Base-by-base conservation (phyloP, 2,113 vertebrate genomes). In the Delphinapterus leucas region DNA sequence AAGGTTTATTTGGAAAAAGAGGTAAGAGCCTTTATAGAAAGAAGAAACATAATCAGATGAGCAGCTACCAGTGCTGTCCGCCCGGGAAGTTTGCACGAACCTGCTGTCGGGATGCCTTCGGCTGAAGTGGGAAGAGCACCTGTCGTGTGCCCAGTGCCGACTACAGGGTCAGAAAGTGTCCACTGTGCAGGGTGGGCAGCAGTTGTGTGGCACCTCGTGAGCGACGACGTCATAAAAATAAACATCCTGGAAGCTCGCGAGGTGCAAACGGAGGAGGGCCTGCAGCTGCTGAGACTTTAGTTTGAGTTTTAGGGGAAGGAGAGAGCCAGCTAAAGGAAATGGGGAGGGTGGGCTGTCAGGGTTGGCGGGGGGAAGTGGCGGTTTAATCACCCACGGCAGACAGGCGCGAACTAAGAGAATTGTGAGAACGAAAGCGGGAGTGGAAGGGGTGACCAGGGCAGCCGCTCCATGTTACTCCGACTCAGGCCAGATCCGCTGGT, bases 1-100 rank as follows among this genome's bases (percentile, higher is more conserved):
- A 99, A 99, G 97, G 99, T 99, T 26, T 99, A 99, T 95, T 98
- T 99, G 97, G 99, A 99, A 98, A 99, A 99, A 98, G 99, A 99
- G 99, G 99, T 99, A 95, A 98, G 98, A 97, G 95, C 3, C 18
- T 90, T 81, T 88, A 18, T 84, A 7, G 63, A 86, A 87, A 76
- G 76, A 86, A 87, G 73, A 44, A 6, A 18, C 17, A 89, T 95
- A 87, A 83, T 60, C 23, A 92, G 55, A 65, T 89, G 53, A 47
- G 88, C 65, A 61, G 6, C 38, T 38, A 44, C 77, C 28, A 18
- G 47, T 38, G 12, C 17, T 58, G 1, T 76, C 53, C 23, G 79
- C 61, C 33, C 25, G n/a, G 53, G 36, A 73, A 91, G 17, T 20
- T 90, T 28, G 28, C 20, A 21, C 23, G 41, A 70, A 47, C 49